Evolutionary conservation across 2,113 vertebrate genomes (phyloP).

Genomic region (Hippopotamus amphibius): DNA sequence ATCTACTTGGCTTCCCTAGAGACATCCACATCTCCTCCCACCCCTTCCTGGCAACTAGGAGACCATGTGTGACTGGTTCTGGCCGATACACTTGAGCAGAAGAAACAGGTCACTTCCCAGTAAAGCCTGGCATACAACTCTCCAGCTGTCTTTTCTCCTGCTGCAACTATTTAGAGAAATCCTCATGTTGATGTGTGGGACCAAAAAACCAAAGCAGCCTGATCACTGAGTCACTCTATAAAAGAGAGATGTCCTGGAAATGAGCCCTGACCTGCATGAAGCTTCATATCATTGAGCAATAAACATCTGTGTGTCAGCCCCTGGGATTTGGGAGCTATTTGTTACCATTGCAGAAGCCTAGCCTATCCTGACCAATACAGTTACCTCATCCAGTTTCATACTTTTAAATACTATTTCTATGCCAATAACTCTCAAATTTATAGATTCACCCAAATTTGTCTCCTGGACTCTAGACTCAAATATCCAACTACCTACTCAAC

Average conservation of each 20-base stretch:
- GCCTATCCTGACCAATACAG: background rate
- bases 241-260: slow-evolving; percentile 44
- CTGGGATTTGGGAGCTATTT: background rate
- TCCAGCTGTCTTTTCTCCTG: slow-evolving; percentile 37
- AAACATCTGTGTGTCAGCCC: background rate
- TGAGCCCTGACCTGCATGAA: background rate
- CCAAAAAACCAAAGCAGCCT: background rate
- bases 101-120: slow-evolving; percentile 38
- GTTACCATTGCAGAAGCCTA: background rate
- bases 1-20: background rate
- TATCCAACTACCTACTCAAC: background rate
- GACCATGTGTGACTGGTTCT: background rate
- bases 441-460: background rate
- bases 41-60: background rate
- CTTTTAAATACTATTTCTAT: background rate
- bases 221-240: slow-evolving; percentile 24
- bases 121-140: background rate
- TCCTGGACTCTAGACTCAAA: background rate
- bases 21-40: background rate
- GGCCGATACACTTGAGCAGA: background rate
- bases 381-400: background rate
- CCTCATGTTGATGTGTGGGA: background rate
- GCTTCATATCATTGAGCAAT: slow-evolving; percentile 26
- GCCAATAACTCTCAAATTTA: background rate
- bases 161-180: slow-evolving; percentile 32